Conservation (phyloP, 2,797 vertebrate genomes). For the Lutjanus campechanus region DNA sequence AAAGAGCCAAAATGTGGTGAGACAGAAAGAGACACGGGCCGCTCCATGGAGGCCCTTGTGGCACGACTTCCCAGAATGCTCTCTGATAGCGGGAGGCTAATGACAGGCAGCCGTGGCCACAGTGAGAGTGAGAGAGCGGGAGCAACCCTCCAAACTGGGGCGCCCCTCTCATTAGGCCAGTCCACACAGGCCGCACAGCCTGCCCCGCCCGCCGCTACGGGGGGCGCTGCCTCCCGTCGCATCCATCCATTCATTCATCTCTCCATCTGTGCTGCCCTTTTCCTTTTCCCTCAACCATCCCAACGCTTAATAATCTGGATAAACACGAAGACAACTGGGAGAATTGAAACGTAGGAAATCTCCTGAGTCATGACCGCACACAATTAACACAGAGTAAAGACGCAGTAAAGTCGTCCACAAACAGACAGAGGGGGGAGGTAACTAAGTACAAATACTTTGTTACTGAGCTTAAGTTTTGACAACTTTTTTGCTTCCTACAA, state of each 20-base stretch:
- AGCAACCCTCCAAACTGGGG: slow-evolving; percentile 69
- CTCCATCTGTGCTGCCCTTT: not conserved
- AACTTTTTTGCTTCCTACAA: too few species aligned
- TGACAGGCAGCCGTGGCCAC: slow-evolving; percentile 81
- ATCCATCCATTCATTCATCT: slow-evolving; percentile 43
- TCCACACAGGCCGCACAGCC: slow-evolving; percentile 68
- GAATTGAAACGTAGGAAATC: not conserved
- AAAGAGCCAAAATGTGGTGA: slow-evolving; percentile 67
- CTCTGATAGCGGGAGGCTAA: slow-evolving; percentile 81
- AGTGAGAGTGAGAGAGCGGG: slow-evolving; percentile 77
- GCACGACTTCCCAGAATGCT: slow-evolving; percentile 81
- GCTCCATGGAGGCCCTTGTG: slow-evolving; percentile 69
- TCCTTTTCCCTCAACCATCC: slow-evolving; percentile 3
- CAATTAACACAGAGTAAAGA: not conserved
- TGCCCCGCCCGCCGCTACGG: slow-evolving; percentile 74
- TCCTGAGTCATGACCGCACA: not conserved
- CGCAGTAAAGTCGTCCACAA: slow-evolving; percentile 5
- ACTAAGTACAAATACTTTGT: too few species aligned
- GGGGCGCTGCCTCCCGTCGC: slow-evolving; percentile 66
- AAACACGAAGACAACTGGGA: slow-evolving; percentile 22
- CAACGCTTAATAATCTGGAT: slow-evolving; percentile 33
- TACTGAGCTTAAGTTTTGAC: too few species aligned
- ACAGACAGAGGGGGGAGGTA: not conserved
- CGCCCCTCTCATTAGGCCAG: slow-evolving; percentile 85
- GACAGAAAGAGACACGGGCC: slow-evolving; percentile 74